Evolutionary conservation across 2,888 invertebrate genomes (phyloP).

Genomic region (Pollenia angustigena): DNA sequence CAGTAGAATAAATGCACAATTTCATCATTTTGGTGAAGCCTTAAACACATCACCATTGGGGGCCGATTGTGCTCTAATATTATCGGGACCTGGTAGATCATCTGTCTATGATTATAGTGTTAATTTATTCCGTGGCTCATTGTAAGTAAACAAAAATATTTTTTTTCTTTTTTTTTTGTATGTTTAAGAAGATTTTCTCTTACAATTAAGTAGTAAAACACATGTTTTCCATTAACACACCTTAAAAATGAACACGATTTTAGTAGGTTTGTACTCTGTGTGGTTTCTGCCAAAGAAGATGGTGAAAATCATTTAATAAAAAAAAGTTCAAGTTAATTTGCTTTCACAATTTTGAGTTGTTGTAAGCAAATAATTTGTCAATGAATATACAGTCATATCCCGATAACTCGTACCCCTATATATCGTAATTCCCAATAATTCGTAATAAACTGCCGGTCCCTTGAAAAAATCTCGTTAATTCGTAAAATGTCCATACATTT

Average conservation of each 20-base stretch:
- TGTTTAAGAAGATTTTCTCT: too few relatives aligned
- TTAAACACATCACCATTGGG: constrained; percentile 81
- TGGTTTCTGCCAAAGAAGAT: background rate
- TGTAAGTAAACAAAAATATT: constrained; percentile 87
- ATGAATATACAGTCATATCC: too few relatives aligned
- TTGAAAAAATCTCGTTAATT: too few relatives aligned
- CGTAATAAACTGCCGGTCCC: too few relatives aligned
- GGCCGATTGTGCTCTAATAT: constrained; percentile 91
- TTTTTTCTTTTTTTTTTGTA: too few relatives aligned
- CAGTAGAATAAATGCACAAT: constrained; percentile 78
- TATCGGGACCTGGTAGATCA: constrained; percentile 91
- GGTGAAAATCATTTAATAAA: constrained; percentile 12
- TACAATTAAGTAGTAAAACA: constrained; percentile 1
- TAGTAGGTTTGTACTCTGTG: background rate
- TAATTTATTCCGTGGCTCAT: constrained; percentile 91
- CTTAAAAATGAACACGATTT: constrained; percentile 20
- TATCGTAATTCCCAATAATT: too few relatives aligned
- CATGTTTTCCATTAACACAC: constrained; percentile 8
- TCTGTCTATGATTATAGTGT: constrained; percentile 93
- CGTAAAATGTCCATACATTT: too few relatives aligned
- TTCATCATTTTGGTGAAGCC: constrained; percentile 80
- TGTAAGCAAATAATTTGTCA: constrained; percentile 52
- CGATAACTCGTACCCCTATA: too few relatives aligned
- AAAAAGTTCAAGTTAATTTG: constrained; percentile 23
- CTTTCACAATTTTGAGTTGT: constrained; percentile 15